A percentile compares a stretch with the other conserved stretches of the same genome.
Evolutionary conservation across 1,140 invertebrate genomes (phyloP).

Genomic region (Oscheius sp.): DNA sequence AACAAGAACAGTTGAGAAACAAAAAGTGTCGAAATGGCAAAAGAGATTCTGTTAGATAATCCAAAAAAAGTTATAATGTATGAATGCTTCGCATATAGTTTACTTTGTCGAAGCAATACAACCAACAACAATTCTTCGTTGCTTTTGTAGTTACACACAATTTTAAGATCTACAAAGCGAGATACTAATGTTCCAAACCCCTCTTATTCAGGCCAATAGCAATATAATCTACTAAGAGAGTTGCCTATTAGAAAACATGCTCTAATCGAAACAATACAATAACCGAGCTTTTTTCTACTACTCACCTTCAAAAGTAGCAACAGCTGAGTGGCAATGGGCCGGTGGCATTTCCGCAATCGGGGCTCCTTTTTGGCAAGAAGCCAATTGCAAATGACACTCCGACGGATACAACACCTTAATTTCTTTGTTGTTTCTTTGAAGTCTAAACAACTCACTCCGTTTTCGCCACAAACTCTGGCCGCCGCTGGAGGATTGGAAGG

Average conservation of each 20-base stretch:
- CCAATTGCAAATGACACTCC: conserved; percentile 29
- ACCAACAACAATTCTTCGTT: too few species aligned
- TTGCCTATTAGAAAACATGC: not conserved
- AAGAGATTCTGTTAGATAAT: too few species aligned
- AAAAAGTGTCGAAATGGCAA: too few species aligned
- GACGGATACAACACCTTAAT: conserved; percentile 20
- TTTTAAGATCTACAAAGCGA: too few species aligned
- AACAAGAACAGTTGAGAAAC: too few species aligned
- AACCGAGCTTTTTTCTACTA: not conserved
- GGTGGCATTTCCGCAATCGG: conserved; percentile 28
- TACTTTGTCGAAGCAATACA: too few species aligned
- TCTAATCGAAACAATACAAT: not conserved
- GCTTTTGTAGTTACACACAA: too few species aligned
- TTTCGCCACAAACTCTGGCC: conserved; percentile 36
- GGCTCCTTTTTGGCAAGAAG: conserved; percentile 26
- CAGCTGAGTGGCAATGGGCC: conserved; percentile 21
- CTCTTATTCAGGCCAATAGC: too few species aligned
- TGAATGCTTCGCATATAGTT: too few species aligned
- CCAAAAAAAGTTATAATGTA: too few species aligned
- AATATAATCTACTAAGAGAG: too few species aligned
- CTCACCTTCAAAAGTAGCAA: conserved; percentile 27
- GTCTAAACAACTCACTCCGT: conserved; percentile 9
- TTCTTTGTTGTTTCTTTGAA: not conserved
- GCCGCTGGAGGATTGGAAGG: conserved; percentile 47
- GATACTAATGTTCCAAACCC: too few species aligned